Percentiles rank a stretch among this genome's conserved stretches.
These are phyloP conservation scores for Taeniopygia guttata DNA, from an alignment of 2,797 vertebrate genomes.

Conservation along the genomic window DNA sequence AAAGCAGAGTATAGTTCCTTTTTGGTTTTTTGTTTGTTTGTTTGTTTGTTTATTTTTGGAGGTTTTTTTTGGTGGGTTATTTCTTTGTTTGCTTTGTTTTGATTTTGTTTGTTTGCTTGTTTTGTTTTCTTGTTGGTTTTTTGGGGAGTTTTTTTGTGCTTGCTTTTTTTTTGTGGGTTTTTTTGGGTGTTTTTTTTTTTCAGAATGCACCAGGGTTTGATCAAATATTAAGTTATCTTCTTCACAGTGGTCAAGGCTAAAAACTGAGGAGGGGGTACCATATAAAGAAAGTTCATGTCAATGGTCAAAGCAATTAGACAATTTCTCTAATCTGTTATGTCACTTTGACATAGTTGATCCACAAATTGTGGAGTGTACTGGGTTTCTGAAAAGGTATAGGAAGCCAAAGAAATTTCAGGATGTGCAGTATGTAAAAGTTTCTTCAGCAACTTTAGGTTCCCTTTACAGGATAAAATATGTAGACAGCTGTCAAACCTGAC, in stretches of 20 bases:
- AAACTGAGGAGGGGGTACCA: neutral
- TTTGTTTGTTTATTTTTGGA: rapidly evolving
- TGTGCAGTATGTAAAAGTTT: neutral
- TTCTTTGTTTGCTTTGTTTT: rapidly evolving
- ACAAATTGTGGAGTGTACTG: neutral
- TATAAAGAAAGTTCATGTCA: neutral
- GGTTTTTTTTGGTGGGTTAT: too few species aligned
- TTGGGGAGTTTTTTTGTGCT: too few species aligned
- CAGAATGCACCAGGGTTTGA: neutral
- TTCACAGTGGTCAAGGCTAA: neutral
- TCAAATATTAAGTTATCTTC: neutral
- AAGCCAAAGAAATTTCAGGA: neutral
- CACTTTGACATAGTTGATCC: neutral
- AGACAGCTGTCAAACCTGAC: neutral
- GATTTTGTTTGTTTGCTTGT: neutral
- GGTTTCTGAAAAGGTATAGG: neutral
- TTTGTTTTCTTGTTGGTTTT: neutral
- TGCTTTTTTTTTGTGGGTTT: too few species aligned
- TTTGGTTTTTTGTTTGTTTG: neutral
- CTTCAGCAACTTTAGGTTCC: neutral
- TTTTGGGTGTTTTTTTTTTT: neutral
- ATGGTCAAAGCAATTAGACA: neutral
- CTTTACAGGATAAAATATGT: neutral
- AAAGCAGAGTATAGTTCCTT: neutral
- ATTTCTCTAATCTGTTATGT: neutral